phyloP scores from a whole-genome alignment of 1,140 invertebrate species.

The Tetragnatha versicolor region DNA sequence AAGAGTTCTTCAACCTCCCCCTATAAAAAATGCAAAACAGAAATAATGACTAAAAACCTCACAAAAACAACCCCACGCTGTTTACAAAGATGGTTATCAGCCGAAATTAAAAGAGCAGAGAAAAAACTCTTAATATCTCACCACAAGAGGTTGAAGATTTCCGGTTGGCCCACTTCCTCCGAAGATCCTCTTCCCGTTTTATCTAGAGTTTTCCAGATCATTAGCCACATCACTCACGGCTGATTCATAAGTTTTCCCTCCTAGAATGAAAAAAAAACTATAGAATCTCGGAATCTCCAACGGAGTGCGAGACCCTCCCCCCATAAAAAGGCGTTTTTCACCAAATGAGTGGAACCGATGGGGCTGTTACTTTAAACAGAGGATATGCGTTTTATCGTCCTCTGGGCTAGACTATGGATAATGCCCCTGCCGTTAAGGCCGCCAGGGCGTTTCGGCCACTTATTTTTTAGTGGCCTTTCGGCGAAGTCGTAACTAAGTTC shows the following conservation, averaged over 20 bases:
- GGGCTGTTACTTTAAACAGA: conserved; percentile 34
- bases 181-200: conserved; percentile 32
- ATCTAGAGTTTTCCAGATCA: conserved; percentile 44
- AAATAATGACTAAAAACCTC: no score
- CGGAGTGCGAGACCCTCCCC: neutral
- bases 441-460: neutral
- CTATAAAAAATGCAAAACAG: no score
- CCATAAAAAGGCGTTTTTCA: conserved; percentile 48
- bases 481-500: conserved; percentile 41
- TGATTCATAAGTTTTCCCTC: conserved; percentile 40
- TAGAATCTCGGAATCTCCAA: conserved; percentile 11
- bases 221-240: conserved; percentile 38
- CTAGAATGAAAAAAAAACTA: conserved; percentile 39
- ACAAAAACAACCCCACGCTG: no score
- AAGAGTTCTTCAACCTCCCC: no score
- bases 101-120: no score
- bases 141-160: no score
- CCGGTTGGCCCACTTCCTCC: conserved; percentile 23
- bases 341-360: conserved; percentile 50
- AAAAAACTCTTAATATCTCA: no score
- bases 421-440: conserved; percentile 24
- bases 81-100: no score
- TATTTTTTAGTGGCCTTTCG: conserved; percentile 39
- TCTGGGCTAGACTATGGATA: conserved; percentile 12
- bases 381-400: conserved; percentile 39